Evolutionary conservation across 2,113 vertebrate species (phyloP).

Genomic region (Protobothrops mucrosquamatus): DNA sequence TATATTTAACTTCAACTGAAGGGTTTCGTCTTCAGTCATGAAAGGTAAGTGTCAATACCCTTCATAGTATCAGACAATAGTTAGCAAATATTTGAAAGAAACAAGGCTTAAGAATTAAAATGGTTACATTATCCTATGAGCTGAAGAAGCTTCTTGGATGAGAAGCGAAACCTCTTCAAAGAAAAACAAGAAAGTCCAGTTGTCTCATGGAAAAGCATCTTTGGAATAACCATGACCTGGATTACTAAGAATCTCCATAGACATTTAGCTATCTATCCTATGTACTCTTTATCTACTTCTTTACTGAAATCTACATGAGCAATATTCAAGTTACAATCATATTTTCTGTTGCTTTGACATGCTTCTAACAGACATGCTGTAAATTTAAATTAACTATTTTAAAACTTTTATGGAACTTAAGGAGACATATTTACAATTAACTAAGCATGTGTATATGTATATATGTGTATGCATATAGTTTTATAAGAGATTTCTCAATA

Average conservation of each 20-base stretch:
- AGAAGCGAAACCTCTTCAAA: no score
- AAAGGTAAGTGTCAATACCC: slow-evolving; percentile 58
- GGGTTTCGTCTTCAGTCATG: slow-evolving; percentile 58
- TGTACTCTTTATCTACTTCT: not conserved
- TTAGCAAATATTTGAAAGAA: slow-evolving; percentile 37
- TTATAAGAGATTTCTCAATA: not conserved
- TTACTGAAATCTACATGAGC: not conserved
- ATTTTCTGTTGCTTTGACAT: not conserved
- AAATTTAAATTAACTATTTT: not conserved
- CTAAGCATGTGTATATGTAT: not conserved
- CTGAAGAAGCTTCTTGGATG: no score
- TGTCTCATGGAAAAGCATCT: no score
- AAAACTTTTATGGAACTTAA: not conserved
- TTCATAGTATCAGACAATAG: slow-evolving; percentile 45
- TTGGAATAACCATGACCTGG: no score
- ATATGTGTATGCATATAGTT: not conserved
- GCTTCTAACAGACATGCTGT: not conserved
- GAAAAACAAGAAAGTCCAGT: no score
- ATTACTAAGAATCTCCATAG: no score
- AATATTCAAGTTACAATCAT: not conserved
- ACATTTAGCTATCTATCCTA: not conserved
- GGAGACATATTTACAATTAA: not conserved
- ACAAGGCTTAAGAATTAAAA: slow-evolving; percentile 15
- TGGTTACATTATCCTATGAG: not conserved
- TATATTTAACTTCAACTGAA: slow-evolving; percentile 54